phyloP scores from a whole-genome alignment of 2,113 vertebrate species.

The Ursus arctos region DNA sequence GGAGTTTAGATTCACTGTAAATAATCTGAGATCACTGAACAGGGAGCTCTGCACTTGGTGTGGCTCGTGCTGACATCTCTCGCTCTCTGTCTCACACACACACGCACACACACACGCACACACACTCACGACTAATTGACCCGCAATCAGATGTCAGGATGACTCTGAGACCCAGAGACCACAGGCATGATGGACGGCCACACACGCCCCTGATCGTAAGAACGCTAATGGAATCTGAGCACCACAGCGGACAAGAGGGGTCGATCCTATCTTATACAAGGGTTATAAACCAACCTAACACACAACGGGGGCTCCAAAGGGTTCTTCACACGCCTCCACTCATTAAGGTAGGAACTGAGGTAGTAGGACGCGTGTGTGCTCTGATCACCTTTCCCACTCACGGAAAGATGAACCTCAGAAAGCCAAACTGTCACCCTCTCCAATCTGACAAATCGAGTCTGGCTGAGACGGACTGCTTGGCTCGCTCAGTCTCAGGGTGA shows the following conservation, averaged over 20 bases:
- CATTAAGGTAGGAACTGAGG: background rate
- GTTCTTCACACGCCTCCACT: background rate
- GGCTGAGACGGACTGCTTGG: background rate
- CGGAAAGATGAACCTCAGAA: background rate
- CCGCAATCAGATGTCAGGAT: background rate
- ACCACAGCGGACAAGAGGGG: background rate
- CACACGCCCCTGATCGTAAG: fast-evolving
- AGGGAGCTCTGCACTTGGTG: background rate
- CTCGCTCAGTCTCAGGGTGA: background rate
- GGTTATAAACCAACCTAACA: background rate
- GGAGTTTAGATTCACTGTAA: conserved; percentile 66
- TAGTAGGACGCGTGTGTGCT: fast-evolving
- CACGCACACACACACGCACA: background rate
- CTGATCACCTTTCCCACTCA: background rate
- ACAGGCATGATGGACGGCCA: too few relatives aligned
- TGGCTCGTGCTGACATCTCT: background rate
- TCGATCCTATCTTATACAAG: background rate
- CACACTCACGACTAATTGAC: background rate
- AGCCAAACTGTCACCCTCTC: background rate
- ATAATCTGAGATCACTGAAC: conserved; percentile 63
- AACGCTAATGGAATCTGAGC: fast-evolving
- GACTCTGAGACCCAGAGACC: background rate
- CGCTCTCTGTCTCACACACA: background rate
- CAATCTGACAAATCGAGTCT: background rate
- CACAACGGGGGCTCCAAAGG: too few relatives aligned